phyloP scores from a whole-genome alignment of 2,797 vertebrate species.

The Squalus acanthias region DNA sequence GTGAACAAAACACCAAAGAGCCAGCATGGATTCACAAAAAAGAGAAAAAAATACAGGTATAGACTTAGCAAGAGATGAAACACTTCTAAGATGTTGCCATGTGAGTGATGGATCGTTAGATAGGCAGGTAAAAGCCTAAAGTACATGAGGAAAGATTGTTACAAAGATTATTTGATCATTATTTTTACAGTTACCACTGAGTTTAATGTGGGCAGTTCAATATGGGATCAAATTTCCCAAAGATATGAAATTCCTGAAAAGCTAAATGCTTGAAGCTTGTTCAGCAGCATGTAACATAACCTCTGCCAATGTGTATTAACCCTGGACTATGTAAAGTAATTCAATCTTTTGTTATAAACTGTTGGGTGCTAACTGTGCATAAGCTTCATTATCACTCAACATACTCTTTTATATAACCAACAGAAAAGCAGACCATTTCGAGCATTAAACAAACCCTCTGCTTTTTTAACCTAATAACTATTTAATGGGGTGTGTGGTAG shows the following conservation, averaged over 20 bases:
- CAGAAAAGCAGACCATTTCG: background rate
- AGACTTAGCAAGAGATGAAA: constrained; percentile 20
- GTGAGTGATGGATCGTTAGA: background rate
- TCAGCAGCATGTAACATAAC: background rate
- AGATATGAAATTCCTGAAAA: background rate
- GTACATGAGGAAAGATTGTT: background rate
- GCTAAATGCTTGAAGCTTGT: constrained; percentile 9
- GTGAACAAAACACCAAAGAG: constrained; percentile 35
- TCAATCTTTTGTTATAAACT: background rate
- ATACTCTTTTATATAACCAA: background rate
- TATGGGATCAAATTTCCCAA: background rate
- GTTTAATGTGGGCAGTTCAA: background rate
- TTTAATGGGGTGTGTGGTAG: background rate
- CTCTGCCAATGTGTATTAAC: constrained; percentile 6
- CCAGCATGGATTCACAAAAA: constrained; percentile 27
- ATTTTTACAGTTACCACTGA: background rate
- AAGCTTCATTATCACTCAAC: background rate
- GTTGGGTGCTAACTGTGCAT: background rate
- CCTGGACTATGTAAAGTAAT: background rate
- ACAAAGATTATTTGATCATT: background rate
- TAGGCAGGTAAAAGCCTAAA: constrained; percentile 18
- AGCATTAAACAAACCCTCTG: background rate
- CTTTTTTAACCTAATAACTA: background rate
- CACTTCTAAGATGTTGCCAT: constrained; percentile 27
- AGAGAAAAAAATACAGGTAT: constrained; percentile 13